phyloP scores from a whole-genome alignment of 2,113 vertebrate genomes.

The Psammodynastes pulverulentus region DNA sequence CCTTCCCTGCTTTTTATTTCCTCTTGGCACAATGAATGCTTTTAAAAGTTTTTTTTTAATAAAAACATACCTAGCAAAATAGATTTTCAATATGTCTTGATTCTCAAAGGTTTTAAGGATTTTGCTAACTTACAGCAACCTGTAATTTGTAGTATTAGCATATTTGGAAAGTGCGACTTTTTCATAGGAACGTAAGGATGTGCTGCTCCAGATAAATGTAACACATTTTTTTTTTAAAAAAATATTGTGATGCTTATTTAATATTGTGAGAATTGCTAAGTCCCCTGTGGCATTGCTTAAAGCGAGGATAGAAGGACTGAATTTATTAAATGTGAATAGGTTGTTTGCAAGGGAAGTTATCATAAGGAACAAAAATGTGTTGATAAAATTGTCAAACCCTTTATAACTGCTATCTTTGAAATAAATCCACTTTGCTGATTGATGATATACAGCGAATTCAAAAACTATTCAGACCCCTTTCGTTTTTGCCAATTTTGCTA shows the following conservation, averaged over 20 bases:
- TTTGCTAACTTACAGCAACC: constrained; percentile 52
- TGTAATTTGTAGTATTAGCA: constrained; percentile 39
- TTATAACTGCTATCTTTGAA: background rate
- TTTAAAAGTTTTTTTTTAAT: constrained; percentile 47
- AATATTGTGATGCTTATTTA: constrained; percentile 33
- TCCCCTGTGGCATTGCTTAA: background rate
- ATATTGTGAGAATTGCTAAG: background rate
- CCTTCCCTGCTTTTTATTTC: constrained; percentile 51
- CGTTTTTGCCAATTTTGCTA: background rate
- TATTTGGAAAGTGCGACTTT: constrained; percentile 44
- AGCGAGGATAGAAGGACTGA: background rate
- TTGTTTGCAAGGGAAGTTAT: constrained; percentile 41
- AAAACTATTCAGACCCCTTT: background rate
- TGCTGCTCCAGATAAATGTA: constrained; percentile 37
- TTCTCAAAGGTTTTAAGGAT: constrained; percentile 48
- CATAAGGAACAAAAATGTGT: background rate
- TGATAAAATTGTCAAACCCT: background rate
- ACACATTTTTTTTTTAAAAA: constrained; percentile 45
- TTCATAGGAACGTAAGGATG: constrained; percentile 33
- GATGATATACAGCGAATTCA: background rate
- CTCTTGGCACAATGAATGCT: constrained; percentile 50
- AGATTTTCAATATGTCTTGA: constrained; percentile 52
- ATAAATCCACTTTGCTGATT: background rate
- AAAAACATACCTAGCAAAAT: constrained; percentile 47
- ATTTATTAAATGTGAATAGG: constrained; percentile 23